Percentiles rank a stretch among this genome's conserved stretches.
Evolutionary conservation across 2,888 invertebrate genomes (phyloP).

Genomic region (Brachylomia viminalis): DNA sequence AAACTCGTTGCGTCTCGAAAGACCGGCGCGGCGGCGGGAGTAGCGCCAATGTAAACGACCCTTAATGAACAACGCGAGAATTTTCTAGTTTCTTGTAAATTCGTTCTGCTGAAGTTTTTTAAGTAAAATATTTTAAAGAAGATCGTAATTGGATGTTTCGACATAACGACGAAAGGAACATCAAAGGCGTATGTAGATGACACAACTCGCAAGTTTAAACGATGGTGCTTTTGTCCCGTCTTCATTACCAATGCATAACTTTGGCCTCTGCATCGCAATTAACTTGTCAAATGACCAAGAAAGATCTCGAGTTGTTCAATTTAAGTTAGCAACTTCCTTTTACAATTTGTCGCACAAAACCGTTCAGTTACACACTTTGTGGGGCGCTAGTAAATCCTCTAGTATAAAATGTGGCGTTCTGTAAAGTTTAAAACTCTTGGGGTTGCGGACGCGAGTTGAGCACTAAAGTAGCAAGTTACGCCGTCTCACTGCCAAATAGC

Average conservation of each 20-base stretch:
- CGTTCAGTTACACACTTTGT: constrained; percentile 61
- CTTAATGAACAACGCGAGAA: constrained; percentile 44
- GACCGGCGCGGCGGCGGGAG: constrained; percentile 7
- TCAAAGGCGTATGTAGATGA: constrained; percentile 33
- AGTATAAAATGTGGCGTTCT: constrained; percentile 58
- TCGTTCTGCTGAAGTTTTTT: not conserved
- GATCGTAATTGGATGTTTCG: constrained; percentile 20
- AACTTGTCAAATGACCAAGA: constrained; percentile 54
- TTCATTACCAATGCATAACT: constrained; percentile 35
- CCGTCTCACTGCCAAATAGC: constrained; percentile 63
- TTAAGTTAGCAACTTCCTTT: constrained; percentile 61
- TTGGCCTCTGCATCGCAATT: constrained; percentile 43
- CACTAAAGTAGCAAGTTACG: constrained; percentile 68
- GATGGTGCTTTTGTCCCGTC: not conserved
- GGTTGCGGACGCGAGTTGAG: constrained; percentile 61
- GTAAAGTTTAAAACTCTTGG: constrained; percentile 69
- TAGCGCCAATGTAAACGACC: constrained; percentile 52
- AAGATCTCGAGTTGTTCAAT: constrained; percentile 58
- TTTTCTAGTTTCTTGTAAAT: constrained; percentile 25
- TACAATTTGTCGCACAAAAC: constrained; percentile 58
- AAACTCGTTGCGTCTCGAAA: constrained; percentile 29
- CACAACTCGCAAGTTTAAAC: constrained; percentile 28
- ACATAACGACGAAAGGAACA: not conserved
- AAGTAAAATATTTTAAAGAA: constrained; percentile 19
- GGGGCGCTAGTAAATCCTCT: constrained; percentile 51